A percentile compares a stretch with the other conserved stretches of the same genome.
phyloP scores from a whole-genome alignment of 37 sponge, comb jelly and placozoan genomes.

The Crambe crambe region DNA sequence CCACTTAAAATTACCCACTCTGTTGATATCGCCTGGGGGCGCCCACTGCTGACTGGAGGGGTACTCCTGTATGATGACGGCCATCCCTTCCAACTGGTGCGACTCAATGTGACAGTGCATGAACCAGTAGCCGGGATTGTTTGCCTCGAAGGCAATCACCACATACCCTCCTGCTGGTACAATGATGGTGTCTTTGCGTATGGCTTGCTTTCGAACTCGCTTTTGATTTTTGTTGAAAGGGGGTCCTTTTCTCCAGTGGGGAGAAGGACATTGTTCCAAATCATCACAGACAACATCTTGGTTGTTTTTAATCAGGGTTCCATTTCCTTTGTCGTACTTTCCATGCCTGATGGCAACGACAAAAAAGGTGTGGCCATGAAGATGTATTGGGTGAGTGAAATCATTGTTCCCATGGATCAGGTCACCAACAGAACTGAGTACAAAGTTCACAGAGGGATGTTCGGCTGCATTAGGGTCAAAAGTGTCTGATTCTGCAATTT shows the following conservation, averaged over 20 bases:
- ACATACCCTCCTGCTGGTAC: conserved; percentile 89
- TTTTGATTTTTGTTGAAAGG: not conserved
- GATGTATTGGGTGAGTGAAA: conserved; percentile 72
- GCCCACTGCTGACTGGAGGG: conserved; percentile 6
- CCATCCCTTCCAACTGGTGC: conserved; percentile 85
- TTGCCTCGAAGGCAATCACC: conserved; percentile 69
- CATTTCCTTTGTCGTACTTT: conserved; percentile 11
- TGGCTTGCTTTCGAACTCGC: not conserved
- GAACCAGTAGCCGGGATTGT: conserved; percentile 95
- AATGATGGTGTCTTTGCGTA: conserved; percentile 82
- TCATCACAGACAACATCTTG: conserved; percentile 42
- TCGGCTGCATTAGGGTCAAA: not conserved
- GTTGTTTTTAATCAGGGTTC: not conserved
- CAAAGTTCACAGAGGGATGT: conserved; percentile 13
- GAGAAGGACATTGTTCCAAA: conserved; percentile 5
- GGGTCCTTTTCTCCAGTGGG: conserved; percentile 2
- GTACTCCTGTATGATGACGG: conserved; percentile 60
- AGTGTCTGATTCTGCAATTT: not conserved
- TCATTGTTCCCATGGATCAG: not conserved
- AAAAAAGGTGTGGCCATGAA: conserved; percentile 73
- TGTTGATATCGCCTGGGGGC: conserved; percentile 24
- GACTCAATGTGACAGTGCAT: conserved; percentile 90
- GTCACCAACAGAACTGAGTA: conserved; percentile 20
- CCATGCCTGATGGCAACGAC: conserved; percentile 68
- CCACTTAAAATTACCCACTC: conserved; percentile 31